These are phyloP conservation scores for Drosophila prosaltans DNA, from an alignment of 1,140 invertebrate species.

Conservation along the genomic window DNA sequence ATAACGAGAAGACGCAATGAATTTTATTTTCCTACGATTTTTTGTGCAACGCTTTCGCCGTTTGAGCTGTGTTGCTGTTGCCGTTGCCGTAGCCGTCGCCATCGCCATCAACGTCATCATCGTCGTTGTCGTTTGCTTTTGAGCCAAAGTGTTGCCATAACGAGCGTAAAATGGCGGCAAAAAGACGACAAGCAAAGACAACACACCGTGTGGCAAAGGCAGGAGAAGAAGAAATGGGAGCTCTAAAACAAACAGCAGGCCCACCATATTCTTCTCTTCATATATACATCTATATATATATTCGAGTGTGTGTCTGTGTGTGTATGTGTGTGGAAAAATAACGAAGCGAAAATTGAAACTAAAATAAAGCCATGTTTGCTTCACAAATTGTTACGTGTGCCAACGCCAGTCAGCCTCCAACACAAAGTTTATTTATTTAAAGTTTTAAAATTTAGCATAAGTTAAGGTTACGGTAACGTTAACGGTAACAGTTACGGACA, in stretches of 20 bases:
- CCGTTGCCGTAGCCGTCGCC: neutral
- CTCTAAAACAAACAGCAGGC: conserved; percentile 72
- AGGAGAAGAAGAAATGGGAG: conserved; percentile 34
- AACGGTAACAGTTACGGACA: neutral
- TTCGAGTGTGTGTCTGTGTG: conserved; percentile 20
- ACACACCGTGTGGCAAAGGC: conserved; percentile 41
- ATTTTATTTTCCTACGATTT: conserved; percentile 36
- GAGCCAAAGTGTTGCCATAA: conserved; percentile 80
- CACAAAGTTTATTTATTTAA: conserved; percentile 79
- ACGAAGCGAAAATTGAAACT: conserved; percentile 81
- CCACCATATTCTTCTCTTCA: neutral
- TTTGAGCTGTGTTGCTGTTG: conserved; percentile 48
- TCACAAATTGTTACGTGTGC: conserved; percentile 72
- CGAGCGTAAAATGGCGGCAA: conserved; percentile 81
- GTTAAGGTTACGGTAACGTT: conserved; percentile 47
- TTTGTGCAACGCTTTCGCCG: conserved; percentile 31
- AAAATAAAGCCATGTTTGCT: conserved; percentile 81
- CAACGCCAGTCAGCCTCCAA: conserved; percentile 20
- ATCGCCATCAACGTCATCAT: conserved; percentile 35
- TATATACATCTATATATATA: neutral
- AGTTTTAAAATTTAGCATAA: conserved; percentile 74
- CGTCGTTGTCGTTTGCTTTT: conserved; percentile 72
- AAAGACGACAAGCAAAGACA: conserved; percentile 71
- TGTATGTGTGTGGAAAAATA: conserved; percentile 59
- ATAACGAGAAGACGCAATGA: conserved; percentile 61